Base-by-base conservation (phyloP, 2,113 vertebrate genomes). In the Perca fluviatilis region DNA sequence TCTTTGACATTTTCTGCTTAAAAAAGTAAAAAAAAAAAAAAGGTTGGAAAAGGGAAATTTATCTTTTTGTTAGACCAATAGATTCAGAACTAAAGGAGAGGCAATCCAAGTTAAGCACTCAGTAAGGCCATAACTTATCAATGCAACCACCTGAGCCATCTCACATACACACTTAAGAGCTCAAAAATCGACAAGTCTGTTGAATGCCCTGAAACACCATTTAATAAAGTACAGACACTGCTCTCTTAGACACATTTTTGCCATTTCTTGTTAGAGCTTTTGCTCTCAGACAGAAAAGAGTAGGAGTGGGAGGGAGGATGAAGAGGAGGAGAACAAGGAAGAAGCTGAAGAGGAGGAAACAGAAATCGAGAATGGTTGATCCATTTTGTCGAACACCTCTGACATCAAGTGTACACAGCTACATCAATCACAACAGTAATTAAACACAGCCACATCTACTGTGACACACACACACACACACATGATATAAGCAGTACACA, bases 371-470 rank as follows among this genome's bases (percentile, higher is more conserved):
- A 50, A 40, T 8, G 19, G 53, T 40, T 27, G 27, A 85, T 83
- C 71, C 27, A 79, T 82, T 82, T 68, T 58, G 54, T 71, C 23
- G 10, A 65, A 74, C 66, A 50, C 69, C 64, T 77, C 71, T 47
- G 23, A 87, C 53, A 83, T 85, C 4, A 49, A 57, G 53, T 49
- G 83, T 50, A 66, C 47, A 72, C 68, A 69, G 58, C 27, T 62
- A 33, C 78, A 86, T 86, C 80, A 82, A 84, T 87, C 87, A 88
- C 51, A 61, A 54, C 62, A 50, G 83, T 79, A 82, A 91, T 80
- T 47, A 74, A 63, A 84, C 74, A 71, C 71, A 66, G 10, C 18
- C 19, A 23, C 57, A 67, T 47, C 18, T 49, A 64, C 78, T 12
- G 43, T 61, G 15, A 57, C n/a, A 19, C 51, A 49, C 33, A 12